phyloP scores from a whole-genome alignment of 2,113 vertebrate genomes.

The Urocolius indicus region DNA sequence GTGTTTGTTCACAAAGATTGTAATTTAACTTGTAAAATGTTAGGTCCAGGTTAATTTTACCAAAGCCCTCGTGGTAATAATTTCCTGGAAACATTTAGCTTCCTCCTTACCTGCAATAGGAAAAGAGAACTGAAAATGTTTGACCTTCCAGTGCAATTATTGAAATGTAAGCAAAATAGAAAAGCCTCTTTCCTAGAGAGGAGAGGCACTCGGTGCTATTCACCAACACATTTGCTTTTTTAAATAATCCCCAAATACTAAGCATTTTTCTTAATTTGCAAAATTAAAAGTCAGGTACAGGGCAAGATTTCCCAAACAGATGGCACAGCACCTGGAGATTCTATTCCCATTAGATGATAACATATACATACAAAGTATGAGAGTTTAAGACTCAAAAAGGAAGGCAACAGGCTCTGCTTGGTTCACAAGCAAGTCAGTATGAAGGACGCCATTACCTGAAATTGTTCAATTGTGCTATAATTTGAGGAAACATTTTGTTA shows the following conservation, averaged over 20 bases:
- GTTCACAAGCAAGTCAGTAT: not conserved
- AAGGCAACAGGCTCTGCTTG: not conserved
- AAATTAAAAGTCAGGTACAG: not conserved
- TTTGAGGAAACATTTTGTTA: not conserved
- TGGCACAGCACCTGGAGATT: not conserved
- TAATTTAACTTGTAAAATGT: not conserved
- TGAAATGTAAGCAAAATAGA: not conserved
- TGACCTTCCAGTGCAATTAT: not conserved
- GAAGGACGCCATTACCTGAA: not conserved
- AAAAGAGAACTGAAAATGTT: not conserved
- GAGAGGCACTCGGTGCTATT: not conserved
- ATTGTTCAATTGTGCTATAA: not conserved
- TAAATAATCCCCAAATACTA: not conserved
- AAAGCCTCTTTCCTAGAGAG: not conserved
- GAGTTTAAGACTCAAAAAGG: not conserved
- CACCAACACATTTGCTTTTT: not conserved
- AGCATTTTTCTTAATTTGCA: not conserved
- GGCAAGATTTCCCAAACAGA: not conserved
- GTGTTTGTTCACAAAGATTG: not conserved
- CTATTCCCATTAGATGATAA: not conserved
- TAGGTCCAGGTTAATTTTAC: not conserved
- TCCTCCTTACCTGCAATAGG: not conserved
- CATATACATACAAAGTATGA: not conserved
- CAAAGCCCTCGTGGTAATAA: fast-evolving
- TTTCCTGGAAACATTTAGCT: not conserved